phyloP scores from a whole-genome alignment of 2,113 vertebrate genomes.

The Bombycilla garrulus region DNA sequence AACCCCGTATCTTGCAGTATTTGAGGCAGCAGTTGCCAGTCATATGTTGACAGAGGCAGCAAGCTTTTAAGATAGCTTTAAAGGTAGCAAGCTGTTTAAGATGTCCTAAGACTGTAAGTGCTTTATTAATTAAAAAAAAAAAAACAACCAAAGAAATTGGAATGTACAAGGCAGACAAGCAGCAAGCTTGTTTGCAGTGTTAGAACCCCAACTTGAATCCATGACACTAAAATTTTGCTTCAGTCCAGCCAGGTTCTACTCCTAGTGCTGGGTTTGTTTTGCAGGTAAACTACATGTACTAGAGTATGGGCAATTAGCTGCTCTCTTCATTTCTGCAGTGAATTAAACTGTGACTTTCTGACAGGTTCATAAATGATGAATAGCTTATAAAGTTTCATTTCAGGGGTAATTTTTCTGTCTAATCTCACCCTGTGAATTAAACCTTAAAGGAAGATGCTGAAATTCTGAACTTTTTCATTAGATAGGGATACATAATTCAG shows the following conservation, averaged over 20 bases:
- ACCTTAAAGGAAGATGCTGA: not conserved
- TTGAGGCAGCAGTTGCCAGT: not conserved
- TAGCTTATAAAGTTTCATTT: not conserved
- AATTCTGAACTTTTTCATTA: conserved; percentile 14
- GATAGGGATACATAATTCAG: not conserved
- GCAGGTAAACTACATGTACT: not conserved
- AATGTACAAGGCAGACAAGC: not conserved
- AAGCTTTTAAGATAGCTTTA: not conserved
- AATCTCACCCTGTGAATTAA: not conserved
- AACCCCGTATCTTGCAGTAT: not conserved
- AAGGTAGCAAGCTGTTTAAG: not conserved
- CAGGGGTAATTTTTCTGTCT: not conserved
- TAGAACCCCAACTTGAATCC: not conserved
- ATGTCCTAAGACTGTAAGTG: not conserved
- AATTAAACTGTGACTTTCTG: not conserved
- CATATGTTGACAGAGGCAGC: not conserved
- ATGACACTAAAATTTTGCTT: not conserved
- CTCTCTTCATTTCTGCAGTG: not conserved
- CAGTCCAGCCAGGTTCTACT: not conserved
- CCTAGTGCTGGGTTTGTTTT: not conserved
- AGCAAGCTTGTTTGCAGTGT: not conserved
- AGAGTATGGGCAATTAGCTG: not conserved
- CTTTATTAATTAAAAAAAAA: not conserved
- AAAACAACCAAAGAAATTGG: not conserved
- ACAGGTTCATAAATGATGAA: not conserved